A percentile compares a stretch with the other conserved stretches of the same genome.
These are phyloP conservation scores for Anser brachyrhynchus DNA, from an alignment of 2,113 vertebrate genomes.

Conservation along the genomic window DNA sequence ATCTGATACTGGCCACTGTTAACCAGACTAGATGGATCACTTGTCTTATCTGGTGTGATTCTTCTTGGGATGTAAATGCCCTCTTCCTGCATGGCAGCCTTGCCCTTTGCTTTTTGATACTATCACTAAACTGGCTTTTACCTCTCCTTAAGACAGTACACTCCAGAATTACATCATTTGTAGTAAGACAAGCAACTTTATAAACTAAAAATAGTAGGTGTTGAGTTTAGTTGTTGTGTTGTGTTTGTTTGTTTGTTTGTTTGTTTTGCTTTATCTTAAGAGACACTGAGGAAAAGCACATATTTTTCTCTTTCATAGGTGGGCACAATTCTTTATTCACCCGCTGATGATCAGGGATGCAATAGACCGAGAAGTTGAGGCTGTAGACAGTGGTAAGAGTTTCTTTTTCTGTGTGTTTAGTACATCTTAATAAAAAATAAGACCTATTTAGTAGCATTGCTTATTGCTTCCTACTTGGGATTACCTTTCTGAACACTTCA, in stretches of 20 bases:
- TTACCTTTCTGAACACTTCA: background rate
- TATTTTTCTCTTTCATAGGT: constrained; percentile 76
- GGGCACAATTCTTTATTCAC: constrained; percentile 97
- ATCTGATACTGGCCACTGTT: background rate
- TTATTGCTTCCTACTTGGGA: background rate
- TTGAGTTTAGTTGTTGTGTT: background rate
- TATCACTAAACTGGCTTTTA: background rate
- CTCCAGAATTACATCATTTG: background rate
- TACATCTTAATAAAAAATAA: background rate
- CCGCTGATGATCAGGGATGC: constrained; percentile 96
- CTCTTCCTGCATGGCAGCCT: background rate
- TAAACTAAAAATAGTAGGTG: background rate
- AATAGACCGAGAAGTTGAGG: constrained; percentile 94
- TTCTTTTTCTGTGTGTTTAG: background rate
- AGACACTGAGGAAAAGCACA: background rate
- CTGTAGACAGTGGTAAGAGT: constrained; percentile 91
- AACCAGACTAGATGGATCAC: background rate
- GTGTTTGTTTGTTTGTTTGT: background rate
- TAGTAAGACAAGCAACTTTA: background rate
- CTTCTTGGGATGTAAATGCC: background rate
- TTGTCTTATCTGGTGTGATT: background rate
- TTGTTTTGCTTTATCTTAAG: background rate
- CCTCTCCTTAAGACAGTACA: background rate
- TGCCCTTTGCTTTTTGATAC: background rate
- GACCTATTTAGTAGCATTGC: background rate